phyloP scores from a whole-genome alignment of 2,113 vertebrate genomes.

The Syngnathus typhle region DNA sequence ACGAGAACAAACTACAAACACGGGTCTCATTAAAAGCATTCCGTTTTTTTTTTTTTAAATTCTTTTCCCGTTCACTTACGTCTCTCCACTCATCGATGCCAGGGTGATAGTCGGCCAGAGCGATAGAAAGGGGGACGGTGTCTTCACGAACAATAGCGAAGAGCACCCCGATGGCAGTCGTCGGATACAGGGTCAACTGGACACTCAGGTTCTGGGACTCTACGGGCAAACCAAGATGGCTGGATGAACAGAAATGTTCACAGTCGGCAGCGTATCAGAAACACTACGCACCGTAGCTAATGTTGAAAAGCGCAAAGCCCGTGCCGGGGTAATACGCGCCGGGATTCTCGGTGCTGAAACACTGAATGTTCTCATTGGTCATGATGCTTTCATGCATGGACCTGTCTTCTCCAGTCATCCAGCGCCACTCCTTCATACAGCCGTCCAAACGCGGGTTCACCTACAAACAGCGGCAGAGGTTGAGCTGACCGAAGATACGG shows the following conservation, averaged over 20 bases:
- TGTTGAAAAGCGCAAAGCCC: conserved; percentile 82
- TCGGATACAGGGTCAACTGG: conserved; percentile 76
- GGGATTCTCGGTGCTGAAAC: conserved; percentile 75
- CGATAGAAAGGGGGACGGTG: conserved; percentile 79
- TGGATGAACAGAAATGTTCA: conserved; percentile 6
- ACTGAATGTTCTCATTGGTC: conserved; percentile 87
- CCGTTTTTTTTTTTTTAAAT: too few species aligned
- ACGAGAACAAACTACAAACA: conserved; percentile 78
- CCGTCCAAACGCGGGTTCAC: conserved; percentile 91
- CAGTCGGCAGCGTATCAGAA: background rate
- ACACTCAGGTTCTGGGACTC: conserved; percentile 76
- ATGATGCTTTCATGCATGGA: conserved; percentile 84
- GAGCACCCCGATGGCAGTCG: conserved; percentile 81
- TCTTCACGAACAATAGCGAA: conserved; percentile 80
- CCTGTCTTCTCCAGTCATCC: conserved; percentile 85
- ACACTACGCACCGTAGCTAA: conserved; percentile 74
- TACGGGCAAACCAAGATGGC: conserved; percentile 12
- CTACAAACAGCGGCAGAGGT: conserved; percentile 50
- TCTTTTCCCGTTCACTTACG: conserved; percentile 67
- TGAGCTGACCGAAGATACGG: conserved; percentile 10
- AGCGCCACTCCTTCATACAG: conserved; percentile 89
- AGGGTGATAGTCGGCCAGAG: conserved; percentile 85
- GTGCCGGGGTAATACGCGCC: conserved; percentile 85
- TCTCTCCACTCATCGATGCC: conserved; percentile 79
- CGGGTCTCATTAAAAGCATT: background rate